Evolutionary conservation across 1,140 invertebrate genomes (phyloP), one percentile per base, ranked within the genome.

Genomic region (Saccostrea cuccullata): DNA sequence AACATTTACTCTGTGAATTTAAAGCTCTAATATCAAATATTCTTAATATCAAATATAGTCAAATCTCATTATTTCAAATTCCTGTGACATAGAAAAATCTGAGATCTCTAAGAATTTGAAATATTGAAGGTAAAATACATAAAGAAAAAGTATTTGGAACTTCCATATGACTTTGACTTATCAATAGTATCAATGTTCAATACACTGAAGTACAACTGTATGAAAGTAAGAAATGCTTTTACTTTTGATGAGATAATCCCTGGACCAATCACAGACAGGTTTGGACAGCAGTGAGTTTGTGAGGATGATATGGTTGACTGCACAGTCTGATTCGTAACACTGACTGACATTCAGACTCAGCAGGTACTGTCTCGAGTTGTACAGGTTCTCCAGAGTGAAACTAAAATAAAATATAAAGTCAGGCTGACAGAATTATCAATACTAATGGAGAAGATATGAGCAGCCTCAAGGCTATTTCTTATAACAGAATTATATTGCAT

Each of bases 381-480:
- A 88, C 55, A 88, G 84, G 47, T 88, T 88, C 26, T 88, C 87
- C 55, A 86, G n/a, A 30, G 58, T 55, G 20, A 88, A 86, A 23
- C 87, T 88, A 36, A 20, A 82, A 17, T 11, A 3, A 82, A 47
- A 82, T 36, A 82, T 23, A 82, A 47, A 30, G 26, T 82, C 73
- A 36, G 40, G 15, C 0, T n/a, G 15, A n/a, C n/a, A 64, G 58
- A 64, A 17, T 64, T 60, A 60, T 47, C 47, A 47, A 47, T 47
- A 47, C 47, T 47, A 8, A 47, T 9, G 9, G 47, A 47, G 6
- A 47, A 47, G 47, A 47, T 47, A 47, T 6, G 6, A 47, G 47
- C 47, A 47, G 47, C 47, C 47, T 47, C 47, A 3, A 47, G 47
- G 47, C 47, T 47, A 6, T 47, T 47, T 47, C 47, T 9, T 0